Evolutionary conservation across 2,113 vertebrate genomes (phyloP).

Genomic region (Tragelaphus scriptus): DNA sequence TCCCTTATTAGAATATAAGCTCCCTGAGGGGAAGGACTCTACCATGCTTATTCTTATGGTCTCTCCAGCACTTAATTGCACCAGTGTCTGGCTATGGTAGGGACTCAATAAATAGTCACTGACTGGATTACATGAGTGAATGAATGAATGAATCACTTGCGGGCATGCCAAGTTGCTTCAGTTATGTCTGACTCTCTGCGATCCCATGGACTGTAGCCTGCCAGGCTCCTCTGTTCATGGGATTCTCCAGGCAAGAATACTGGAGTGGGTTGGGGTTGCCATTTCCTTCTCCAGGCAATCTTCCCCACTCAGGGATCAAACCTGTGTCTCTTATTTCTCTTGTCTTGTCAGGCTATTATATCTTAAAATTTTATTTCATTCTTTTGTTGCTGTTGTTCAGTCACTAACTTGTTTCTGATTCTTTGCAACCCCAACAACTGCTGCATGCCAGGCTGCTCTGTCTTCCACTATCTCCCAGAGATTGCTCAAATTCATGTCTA

Average conservation of each 20-base stretch:
- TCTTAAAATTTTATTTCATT: neutral
- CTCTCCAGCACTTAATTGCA: neutral
- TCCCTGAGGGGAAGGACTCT: neutral
- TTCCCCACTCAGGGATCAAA: neutral
- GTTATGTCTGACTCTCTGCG: neutral
- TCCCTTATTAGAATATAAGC: neutral
- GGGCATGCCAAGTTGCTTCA: neutral
- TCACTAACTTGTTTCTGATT: neutral
- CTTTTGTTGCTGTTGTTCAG: neutral
- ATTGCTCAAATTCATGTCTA: neutral
- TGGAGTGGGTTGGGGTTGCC: neutral
- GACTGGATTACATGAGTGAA: neutral
- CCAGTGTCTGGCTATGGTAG: neutral
- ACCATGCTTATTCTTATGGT: neutral
- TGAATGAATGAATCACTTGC: neutral
- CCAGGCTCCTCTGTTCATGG: neutral
- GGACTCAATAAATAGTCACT: neutral
- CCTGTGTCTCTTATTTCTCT: neutral
- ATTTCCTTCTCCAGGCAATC: neutral
- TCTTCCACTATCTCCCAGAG: neutral
- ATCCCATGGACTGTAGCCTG: neutral
- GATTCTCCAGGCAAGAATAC: neutral
- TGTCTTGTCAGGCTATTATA: neutral
- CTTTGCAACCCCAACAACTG: neutral
- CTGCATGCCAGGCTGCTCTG: neutral